Evolutionary conservation across 1,140 invertebrate genomes (phyloP).

Genomic region (Sitobion miscanthi): DNA sequence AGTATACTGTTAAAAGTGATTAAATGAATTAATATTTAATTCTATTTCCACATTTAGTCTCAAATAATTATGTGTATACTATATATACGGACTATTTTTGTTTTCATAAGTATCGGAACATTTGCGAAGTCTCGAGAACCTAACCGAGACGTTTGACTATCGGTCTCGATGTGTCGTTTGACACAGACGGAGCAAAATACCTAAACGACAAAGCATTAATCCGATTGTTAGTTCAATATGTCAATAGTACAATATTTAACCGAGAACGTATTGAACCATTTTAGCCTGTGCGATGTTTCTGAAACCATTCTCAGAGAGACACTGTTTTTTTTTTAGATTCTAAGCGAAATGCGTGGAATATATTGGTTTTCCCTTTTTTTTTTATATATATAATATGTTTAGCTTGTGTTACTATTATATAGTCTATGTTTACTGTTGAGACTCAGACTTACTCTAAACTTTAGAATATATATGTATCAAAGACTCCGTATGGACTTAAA

Average conservation of each 20-base stretch:
- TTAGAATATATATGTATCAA: too few relatives aligned
- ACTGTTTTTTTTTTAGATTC: neutral
- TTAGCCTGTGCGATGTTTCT: neutral
- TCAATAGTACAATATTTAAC: neutral
- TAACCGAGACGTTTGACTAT: neutral
- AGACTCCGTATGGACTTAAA: too few relatives aligned
- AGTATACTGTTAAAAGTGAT: too few relatives aligned
- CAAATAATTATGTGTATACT: neutral
- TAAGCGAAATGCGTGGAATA: neutral
- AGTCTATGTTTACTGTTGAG: too few relatives aligned
- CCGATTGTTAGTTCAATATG: neutral
- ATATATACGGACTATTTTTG: neutral
- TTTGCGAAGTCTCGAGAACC: neutral
- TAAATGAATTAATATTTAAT: neutral
- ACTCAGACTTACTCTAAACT: too few relatives aligned
- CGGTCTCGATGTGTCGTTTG: too few relatives aligned
- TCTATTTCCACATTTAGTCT: neutral
- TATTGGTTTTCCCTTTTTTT: neutral
- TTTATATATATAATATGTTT: too few relatives aligned
- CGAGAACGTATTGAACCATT: neutral
- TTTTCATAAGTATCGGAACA: neutral
- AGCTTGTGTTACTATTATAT: too few relatives aligned
- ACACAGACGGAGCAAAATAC: neutral
- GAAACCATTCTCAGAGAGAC: neutral
- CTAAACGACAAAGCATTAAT: too few relatives aligned